phyloP scores from a whole-genome alignment of 2,113 vertebrate genomes.

The Colossoma macropomum region DNA sequence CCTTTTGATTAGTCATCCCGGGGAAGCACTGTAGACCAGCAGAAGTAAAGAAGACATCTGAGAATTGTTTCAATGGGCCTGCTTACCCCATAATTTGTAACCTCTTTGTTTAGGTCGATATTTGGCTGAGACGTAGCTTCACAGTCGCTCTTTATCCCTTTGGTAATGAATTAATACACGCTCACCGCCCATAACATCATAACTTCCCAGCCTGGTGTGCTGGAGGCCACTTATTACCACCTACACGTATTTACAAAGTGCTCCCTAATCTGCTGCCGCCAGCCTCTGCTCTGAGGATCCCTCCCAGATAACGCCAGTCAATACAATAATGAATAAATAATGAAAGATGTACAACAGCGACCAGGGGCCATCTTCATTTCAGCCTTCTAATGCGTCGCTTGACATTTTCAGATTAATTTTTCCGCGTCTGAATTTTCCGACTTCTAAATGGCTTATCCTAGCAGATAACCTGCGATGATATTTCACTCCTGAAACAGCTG shows the following conservation, averaged over 20 bases:
- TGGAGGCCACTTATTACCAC: constrained; percentile 15
- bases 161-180: constrained; percentile 32
- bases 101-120: constrained; percentile 18
- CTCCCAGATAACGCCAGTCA: constrained; percentile 72
- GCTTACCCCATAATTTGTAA: constrained; percentile 18
- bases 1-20: no score
- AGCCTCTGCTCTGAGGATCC: constrained; percentile 43
- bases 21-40: no score
- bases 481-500: constrained; percentile 28
- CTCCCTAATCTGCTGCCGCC: constrained; percentile 15
- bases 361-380: constrained; percentile 62
- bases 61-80: constrained; percentile 10
- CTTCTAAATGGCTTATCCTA: constrained; percentile 11
- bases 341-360: constrained; percentile 77
- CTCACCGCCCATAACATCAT: constrained; percentile 10
- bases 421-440: constrained; percentile 5
- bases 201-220: constrained; percentile 28
- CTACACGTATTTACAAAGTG: constrained; percentile 35
- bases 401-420: constrained; percentile 57
- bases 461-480: constrained; percentile 30
- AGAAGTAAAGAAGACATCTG: no score
- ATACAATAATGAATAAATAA: constrained; percentile 79
- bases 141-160: constrained; percentile 7
- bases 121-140: not conserved
- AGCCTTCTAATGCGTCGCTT: constrained; percentile 51